Conservation (phyloP, 2,888 invertebrate species). For the Tipula unca region DNA sequence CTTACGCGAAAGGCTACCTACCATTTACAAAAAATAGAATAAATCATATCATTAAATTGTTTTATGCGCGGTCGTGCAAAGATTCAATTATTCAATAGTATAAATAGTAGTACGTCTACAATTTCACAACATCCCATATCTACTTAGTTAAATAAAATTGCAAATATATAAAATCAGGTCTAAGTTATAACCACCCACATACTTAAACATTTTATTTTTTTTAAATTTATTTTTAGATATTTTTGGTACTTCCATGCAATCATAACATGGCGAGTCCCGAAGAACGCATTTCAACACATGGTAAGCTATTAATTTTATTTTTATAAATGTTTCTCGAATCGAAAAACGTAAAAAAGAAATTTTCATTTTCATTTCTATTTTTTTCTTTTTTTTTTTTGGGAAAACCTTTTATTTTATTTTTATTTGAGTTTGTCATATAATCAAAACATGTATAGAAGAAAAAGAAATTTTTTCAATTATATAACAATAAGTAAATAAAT, state of each 20-base stretch:
- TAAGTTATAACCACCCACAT: not conserved
- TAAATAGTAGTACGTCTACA: not conserved
- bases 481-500: not conserved
- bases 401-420: constrained; percentile 2
- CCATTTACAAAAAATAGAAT: not conserved
- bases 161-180: not conserved
- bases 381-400: not conserved
- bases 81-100: not conserved
- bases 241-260: constrained; percentile 14
- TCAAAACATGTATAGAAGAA: not conserved
- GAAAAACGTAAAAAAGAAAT: not conserved
- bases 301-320: not conserved
- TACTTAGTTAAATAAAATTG: not conserved
- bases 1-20: too few species aligned
- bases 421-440: not conserved
- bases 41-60: not conserved
- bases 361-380: not conserved
- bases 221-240: constrained; percentile 14
- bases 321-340: not conserved
- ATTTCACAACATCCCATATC: not conserved
- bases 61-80: not conserved
- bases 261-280: constrained; percentile 18
- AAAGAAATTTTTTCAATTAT: not conserved
- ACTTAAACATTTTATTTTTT: not conserved
- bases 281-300: constrained; percentile 17